A percentile compares a stretch with the other conserved stretches of the same genome.
Evolutionary conservation across 2,797 vertebrate genomes (phyloP).

Genomic region (Knipowitschia caucasica): DNA sequence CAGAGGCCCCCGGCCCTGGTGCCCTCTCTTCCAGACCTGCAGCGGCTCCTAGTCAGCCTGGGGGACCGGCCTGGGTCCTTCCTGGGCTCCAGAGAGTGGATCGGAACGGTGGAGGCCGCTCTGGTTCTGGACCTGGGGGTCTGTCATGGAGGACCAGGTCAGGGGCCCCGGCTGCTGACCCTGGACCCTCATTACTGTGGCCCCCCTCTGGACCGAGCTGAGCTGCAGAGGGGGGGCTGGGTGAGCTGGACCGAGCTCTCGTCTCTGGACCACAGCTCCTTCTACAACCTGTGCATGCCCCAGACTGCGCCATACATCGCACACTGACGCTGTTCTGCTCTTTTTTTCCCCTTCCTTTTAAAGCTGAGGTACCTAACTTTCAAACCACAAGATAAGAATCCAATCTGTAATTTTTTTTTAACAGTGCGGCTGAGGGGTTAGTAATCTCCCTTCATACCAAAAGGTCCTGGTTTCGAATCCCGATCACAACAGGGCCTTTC

Average conservation of each 20-base stretch:
- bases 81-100: slow-evolving; percentile 77
- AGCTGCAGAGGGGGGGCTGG: slow-evolving; percentile 74
- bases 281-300: slow-evolving; percentile 86
- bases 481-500: too few relatives aligned
- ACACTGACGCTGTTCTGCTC: too few relatives aligned
- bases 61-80: slow-evolving; percentile 78
- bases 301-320: too few relatives aligned
- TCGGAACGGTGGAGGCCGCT: slow-evolving; percentile 82
- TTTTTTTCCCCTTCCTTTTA: too few relatives aligned
- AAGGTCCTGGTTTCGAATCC: too few relatives aligned
- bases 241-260: slow-evolving; percentile 72
- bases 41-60: slow-evolving; percentile 74
- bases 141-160: slow-evolving; percentile 75
- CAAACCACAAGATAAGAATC: too few relatives aligned
- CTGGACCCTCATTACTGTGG: slow-evolving; percentile 81
- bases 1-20: too few relatives aligned
- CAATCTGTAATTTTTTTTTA: too few relatives aligned
- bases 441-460: too few relatives aligned
- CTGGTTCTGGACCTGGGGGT: slow-evolving; percentile 72
- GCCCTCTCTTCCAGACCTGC: slow-evolving; percentile 71
- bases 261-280: slow-evolving; percentile 75
- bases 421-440: too few relatives aligned
- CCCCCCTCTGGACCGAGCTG: slow-evolving; percentile 35
- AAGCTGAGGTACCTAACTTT: too few relatives aligned
- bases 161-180: slow-evolving; percentile 69